These are phyloP conservation scores for Meriones unguiculatus DNA, from an alignment of 2,113 vertebrate species.

Conservation along the genomic window DNA sequence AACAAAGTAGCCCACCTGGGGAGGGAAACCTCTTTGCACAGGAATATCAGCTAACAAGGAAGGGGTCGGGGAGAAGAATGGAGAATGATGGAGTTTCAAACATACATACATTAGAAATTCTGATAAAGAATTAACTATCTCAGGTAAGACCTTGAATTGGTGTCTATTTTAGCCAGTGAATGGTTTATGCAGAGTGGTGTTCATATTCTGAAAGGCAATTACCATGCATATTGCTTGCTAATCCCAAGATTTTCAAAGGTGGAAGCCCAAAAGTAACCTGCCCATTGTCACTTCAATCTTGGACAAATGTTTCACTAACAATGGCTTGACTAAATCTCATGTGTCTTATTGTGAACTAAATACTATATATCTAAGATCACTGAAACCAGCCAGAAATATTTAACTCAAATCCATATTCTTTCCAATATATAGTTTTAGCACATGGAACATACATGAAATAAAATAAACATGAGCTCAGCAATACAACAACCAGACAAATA, in stretches of 20 bases:
- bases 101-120: background rate
- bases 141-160: background rate
- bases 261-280: background rate
- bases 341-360: background rate
- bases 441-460: background rate
- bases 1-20: background rate
- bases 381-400: background rate
- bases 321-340: background rate
- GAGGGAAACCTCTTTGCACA: constrained; percentile 24
- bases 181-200: background rate
- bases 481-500: background rate
- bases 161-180: background rate
- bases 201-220: background rate
- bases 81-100: background rate
- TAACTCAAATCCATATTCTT: background rate
- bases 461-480: background rate
- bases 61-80: background rate
- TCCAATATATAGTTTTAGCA: background rate
- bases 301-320: background rate
- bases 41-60: background rate
- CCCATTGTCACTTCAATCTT: constrained; percentile 1
- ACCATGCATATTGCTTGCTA: background rate
- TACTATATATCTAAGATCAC: background rate
- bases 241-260: background rate
- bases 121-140: background rate